Evolutionary conservation across 92 coral and sea anemone genomes (phyloP).

Genomic region (Epizoanthus ramosus): DNA sequence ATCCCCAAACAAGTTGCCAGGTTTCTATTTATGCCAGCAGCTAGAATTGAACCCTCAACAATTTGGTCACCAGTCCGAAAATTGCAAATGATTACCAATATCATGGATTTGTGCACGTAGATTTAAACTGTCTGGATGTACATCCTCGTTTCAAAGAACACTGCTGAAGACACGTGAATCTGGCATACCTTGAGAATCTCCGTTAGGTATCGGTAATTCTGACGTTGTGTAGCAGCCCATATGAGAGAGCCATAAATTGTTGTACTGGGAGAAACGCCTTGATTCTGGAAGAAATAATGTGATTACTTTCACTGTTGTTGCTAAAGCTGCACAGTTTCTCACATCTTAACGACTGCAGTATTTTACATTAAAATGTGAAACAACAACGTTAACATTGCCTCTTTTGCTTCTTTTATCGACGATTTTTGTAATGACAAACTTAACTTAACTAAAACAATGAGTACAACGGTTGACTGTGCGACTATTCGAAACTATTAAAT

Average conservation of each 20-base stretch:
- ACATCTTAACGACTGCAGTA: neutral
- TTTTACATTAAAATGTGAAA: neutral
- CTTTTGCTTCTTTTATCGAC: too few species aligned
- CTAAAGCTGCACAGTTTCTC: neutral
- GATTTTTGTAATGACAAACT: too few species aligned
- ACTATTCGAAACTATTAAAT: too few species aligned
- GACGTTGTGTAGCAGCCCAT: constrained; percentile 56
- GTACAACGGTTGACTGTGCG: too few species aligned
- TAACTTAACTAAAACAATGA: too few species aligned
- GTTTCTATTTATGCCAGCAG: too few species aligned
- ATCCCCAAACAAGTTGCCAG: too few species aligned
- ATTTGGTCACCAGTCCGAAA: too few species aligned
- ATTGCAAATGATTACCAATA: too few species aligned
- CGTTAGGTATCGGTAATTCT: constrained; percentile 55
- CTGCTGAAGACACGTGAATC: neutral
- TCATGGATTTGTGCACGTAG: too few species aligned
- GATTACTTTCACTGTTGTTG: neutral
- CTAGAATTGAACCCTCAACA: too few species aligned
- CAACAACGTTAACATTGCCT: too few species aligned
- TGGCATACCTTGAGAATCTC: constrained; percentile 69
- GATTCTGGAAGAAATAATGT: constrained; percentile 34
- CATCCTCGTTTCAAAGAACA: neutral
- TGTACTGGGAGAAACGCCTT: constrained; percentile 55
- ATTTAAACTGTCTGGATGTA: neutral
- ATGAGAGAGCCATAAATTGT: constrained; percentile 61